Conservation (phyloP, 1,140 invertebrate species). For the Manduca sexta region DNA sequence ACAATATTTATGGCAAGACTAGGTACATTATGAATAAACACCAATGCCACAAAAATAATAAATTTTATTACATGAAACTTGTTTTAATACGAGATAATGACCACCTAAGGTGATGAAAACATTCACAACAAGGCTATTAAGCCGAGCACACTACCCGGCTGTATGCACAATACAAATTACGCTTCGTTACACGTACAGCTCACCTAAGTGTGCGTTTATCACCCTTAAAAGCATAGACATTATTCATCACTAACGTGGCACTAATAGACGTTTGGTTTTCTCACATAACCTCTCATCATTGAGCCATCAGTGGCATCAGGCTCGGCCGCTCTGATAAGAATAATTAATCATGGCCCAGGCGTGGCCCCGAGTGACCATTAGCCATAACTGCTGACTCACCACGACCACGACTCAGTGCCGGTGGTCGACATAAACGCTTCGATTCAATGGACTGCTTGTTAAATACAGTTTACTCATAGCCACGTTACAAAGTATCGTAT, state of each 20-base stretch:
- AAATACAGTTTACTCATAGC: constrained; percentile 22
- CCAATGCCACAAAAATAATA: no score
- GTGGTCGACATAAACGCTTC: constrained; percentile 40
- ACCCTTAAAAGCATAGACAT: constrained; percentile 1
- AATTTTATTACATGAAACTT: no score
- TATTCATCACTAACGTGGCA: no score
- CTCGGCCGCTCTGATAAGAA: constrained; percentile 48
- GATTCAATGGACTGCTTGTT: constrained; percentile 26
- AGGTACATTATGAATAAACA: no score
- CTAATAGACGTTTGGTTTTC: no score
- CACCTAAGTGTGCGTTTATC: background rate
- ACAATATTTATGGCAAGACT: no score
- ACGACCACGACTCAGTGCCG: constrained; percentile 25
- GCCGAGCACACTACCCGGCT: no score
- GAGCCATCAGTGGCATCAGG: constrained; percentile 52
- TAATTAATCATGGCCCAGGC: constrained; percentile 60
- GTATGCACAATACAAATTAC: no score
- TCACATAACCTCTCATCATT: constrained; percentile 46
- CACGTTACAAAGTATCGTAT: background rate
- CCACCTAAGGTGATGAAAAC: no score
- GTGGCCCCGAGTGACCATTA: constrained; percentile 56
- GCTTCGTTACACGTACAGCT: no score
- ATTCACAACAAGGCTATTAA: no score
- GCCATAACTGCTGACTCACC: constrained; percentile 50
- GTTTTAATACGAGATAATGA: no score